Conservation (phyloP, 2,113 vertebrate species). For the Barbus barbus region DNA sequence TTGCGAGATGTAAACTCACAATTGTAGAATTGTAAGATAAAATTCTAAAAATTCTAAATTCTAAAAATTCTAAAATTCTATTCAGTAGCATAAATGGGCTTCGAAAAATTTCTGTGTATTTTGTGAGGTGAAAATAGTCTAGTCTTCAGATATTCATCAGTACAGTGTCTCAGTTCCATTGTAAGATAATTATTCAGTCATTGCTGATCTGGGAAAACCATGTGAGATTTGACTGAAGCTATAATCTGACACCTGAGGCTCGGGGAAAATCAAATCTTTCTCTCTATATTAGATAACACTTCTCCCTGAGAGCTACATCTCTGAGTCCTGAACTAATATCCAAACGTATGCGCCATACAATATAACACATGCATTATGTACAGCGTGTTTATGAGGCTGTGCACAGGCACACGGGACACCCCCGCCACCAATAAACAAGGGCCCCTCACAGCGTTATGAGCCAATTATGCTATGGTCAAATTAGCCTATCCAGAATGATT, state of each 20-base stretch:
- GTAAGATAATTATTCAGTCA: slow-evolving; percentile 49
- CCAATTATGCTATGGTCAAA: neutral
- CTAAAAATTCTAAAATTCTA: no score
- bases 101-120: neutral
- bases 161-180: slow-evolving; percentile 35
- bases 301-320: neutral
- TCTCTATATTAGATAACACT: slow-evolving; percentile 23
- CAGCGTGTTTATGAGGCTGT: neutral
- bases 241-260: slow-evolving; percentile 26
- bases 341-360: neutral
- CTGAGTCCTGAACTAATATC: neutral
- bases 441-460: neutral
- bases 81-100: neutral
- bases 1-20: neutral
- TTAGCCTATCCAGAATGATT: neutral
- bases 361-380: slow-evolving; percentile 5
- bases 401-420: neutral
- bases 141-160: slow-evolving; percentile 56
- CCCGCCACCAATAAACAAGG: neutral
- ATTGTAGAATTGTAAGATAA: no score
- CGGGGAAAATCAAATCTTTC: slow-evolving; percentile 22
- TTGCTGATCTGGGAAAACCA: slow-evolving; percentile 33
- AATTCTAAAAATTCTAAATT: no score
- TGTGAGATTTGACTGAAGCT: slow-evolving; percentile 11
- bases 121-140: slow-evolving; percentile 19